phyloP scores from a whole-genome alignment of 2,888 invertebrate species.

The Cataglyphis livida region DNA sequence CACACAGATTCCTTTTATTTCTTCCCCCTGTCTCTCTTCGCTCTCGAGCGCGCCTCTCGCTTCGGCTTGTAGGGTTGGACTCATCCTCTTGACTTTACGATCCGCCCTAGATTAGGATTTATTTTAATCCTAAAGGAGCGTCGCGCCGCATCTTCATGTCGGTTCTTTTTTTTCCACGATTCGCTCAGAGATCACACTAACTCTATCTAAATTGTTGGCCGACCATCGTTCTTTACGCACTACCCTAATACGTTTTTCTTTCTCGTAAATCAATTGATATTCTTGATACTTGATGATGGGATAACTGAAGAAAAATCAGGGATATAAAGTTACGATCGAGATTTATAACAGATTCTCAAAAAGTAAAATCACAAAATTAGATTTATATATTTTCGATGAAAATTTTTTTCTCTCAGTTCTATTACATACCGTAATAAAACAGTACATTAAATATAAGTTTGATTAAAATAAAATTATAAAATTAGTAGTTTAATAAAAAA shows the following conservation, averaged over 20 bases:
- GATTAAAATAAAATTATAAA: neutral
- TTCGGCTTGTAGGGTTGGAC: conserved; percentile 53
- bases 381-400: neutral
- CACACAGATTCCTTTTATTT: conserved; percentile 62
- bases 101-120: conserved; percentile 80
- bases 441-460: neutral
- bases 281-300: conserved; percentile 61
- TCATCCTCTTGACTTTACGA: conserved; percentile 78
- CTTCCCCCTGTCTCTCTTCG: conserved; percentile 37
- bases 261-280: conserved; percentile 77
- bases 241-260: conserved; percentile 61
- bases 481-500: neutral
- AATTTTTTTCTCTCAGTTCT: neutral
- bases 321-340: neutral
- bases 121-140: conserved; percentile 80
- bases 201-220: conserved; percentile 45
- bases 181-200: conserved; percentile 47
- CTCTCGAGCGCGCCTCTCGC: conserved; percentile 16
- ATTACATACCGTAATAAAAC: neutral
- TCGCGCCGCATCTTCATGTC: conserved; percentile 47
- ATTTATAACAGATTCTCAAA: neutral
- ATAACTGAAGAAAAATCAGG: conserved; percentile 72
- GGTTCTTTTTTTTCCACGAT: conserved; percentile 47
- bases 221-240: conserved; percentile 61
- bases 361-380: neutral